Evolutionary conservation across 2,113 vertebrate species (phyloP).

Genomic region (Nycticorax nycticorax): DNA sequence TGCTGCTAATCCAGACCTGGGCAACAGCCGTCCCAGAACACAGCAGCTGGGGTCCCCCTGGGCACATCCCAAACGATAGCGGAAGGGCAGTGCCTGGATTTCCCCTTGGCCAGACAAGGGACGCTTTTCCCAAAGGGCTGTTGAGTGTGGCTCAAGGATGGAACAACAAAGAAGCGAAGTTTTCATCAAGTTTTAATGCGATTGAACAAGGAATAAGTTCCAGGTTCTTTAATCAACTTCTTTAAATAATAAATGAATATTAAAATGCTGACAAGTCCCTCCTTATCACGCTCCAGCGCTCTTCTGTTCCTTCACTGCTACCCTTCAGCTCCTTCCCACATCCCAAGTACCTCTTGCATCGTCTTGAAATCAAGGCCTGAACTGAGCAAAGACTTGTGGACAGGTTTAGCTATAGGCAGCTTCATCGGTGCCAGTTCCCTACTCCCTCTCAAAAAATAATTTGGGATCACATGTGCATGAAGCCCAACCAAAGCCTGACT

Average conservation of each 20-base stretch:
- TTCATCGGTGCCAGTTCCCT: not conserved
- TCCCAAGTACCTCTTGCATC: too few species aligned
- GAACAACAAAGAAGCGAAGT: not conserved
- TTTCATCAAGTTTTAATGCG: not conserved
- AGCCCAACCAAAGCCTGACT: not conserved
- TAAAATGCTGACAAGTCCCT: not conserved
- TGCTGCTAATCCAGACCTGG: not conserved
- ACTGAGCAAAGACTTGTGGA: not conserved
- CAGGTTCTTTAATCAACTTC: not conserved
- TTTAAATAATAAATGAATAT: not conserved
- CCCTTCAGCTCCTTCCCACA: not conserved
- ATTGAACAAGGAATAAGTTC: not conserved
- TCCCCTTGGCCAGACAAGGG: not conserved
- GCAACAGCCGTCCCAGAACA: not conserved
- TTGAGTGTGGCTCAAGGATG: fast-evolving
- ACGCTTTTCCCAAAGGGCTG: fast-evolving
- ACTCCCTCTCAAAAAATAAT: not conserved
- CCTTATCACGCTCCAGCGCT: fast-evolving
- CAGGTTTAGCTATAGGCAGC: not conserved
- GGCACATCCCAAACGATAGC: not conserved
- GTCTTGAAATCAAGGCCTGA: not conserved
- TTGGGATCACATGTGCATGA: fast-evolving
- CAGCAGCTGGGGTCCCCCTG: not conserved
- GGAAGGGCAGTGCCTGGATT: not conserved
- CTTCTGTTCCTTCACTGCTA: not conserved